Conservation (phyloP, 2,113 vertebrate species). For the Proterorhinus semilunaris region DNA sequence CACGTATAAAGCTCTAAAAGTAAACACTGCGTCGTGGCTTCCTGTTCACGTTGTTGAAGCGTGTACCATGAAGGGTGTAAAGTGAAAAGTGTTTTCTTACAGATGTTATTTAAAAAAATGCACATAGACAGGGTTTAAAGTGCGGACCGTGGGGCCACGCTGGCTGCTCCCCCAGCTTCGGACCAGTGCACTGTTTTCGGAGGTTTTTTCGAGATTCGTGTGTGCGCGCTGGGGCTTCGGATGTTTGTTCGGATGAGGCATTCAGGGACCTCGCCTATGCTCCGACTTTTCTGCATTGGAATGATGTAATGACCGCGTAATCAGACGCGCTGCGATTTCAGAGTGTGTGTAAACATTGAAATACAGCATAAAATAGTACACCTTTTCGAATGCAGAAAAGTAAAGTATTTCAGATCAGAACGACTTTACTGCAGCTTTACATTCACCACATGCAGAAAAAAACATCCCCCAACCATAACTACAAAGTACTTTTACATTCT, state of each 20-base stretch:
- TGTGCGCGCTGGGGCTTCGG: constrained; percentile 21
- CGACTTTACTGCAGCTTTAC: too few species aligned
- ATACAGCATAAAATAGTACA: not conserved
- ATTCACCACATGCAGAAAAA: too few species aligned
- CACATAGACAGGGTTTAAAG: not conserved
- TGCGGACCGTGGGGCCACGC: not conserved
- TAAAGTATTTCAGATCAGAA: not conserved
- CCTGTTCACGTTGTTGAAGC: too few species aligned
- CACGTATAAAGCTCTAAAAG: too few species aligned
- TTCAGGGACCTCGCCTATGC: constrained; percentile 23
- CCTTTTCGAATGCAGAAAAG: not conserved
- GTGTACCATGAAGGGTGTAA: too few species aligned
- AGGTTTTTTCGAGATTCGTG: constrained; percentile 21
- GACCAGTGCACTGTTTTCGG: constrained; percentile 10
- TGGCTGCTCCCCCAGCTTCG: not conserved
- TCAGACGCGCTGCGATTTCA: too few species aligned
- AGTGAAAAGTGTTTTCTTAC: too few species aligned
- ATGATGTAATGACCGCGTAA: not conserved
- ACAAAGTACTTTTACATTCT: too few species aligned
- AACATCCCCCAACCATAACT: too few species aligned
- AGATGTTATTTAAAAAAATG: too few species aligned
- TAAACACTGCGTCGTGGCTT: too few species aligned
- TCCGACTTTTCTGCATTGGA: not conserved
- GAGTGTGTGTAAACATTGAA: too few species aligned
- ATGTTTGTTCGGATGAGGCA: constrained; percentile 57